Conservation (phyloP, 92 coral and sea anemone genomes). For the Zoanthus solanderi region DNA sequence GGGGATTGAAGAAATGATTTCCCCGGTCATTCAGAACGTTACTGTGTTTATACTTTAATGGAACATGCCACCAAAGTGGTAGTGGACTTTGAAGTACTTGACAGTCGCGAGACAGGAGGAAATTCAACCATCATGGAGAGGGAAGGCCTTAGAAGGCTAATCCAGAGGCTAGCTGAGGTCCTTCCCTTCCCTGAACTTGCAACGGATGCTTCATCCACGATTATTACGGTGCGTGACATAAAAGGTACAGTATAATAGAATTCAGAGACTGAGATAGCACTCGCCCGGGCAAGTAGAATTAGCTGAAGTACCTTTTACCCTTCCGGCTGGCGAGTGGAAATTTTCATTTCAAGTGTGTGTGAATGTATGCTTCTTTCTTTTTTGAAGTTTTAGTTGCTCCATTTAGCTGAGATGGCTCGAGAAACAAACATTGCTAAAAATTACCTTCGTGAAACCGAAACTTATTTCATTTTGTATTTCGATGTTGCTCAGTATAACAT, state of each 20-base stretch:
- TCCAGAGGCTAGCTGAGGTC: slow-evolving; percentile 13
- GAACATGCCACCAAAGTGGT: slow-evolving; percentile 11
- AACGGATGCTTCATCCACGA: slow-evolving; percentile 12
- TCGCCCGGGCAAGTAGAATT: too few relatives aligned
- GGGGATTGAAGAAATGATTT: slow-evolving; percentile 19
- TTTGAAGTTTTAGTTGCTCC: too few relatives aligned
- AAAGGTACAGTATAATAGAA: background rate
- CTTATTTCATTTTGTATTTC: too few relatives aligned
- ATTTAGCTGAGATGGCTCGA: too few relatives aligned
- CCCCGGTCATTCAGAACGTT: slow-evolving; percentile 9
- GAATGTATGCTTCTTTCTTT: too few relatives aligned
- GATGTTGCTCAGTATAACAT: too few relatives aligned
- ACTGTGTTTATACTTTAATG: slow-evolving; percentile 17
- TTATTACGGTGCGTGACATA: slow-evolving; percentile 20
- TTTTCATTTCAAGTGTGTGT: too few relatives aligned
- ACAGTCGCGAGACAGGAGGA: slow-evolving; percentile 29
- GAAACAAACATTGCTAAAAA: too few relatives aligned
- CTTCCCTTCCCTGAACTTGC: slow-evolving; percentile 22
- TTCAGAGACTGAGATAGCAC: background rate
- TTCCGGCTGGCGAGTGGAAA: too few relatives aligned
- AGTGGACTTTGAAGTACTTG: slow-evolving; percentile 22
- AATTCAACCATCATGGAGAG: slow-evolving; percentile 36
- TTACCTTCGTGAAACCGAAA: too few relatives aligned
- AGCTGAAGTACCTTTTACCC: too few relatives aligned
- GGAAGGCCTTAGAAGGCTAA: slow-evolving; percentile 15